Evolutionary conservation across 2,797 vertebrate species (phyloP).

Genomic region (Denticeps clupeoides): DNA sequence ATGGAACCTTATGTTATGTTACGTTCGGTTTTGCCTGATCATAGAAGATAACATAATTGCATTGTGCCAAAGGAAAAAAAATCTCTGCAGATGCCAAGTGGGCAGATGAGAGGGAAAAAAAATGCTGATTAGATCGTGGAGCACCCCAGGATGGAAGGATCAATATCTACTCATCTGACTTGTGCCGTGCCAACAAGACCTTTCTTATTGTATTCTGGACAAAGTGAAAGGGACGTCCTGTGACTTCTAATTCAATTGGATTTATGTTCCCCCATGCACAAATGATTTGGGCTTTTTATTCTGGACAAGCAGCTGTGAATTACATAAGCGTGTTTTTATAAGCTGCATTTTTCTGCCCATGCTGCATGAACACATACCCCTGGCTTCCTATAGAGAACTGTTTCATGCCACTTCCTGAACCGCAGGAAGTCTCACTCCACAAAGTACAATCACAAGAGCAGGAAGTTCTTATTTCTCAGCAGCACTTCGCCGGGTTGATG

Average conservation of each 20-base stretch:
- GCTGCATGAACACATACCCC: neutral
- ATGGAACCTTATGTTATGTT: too few species aligned
- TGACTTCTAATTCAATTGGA: constrained; percentile 47
- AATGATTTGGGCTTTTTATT: constrained; percentile 15
- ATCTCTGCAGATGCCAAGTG: constrained; percentile 3
- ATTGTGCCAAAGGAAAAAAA: too few species aligned
- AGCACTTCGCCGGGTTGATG: too few species aligned
- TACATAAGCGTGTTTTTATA: too few species aligned
- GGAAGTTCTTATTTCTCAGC: constrained; percentile 36
- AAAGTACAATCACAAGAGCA: constrained; percentile 19
- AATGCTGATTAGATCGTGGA: neutral
- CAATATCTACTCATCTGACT: neutral
- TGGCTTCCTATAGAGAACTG: neutral
- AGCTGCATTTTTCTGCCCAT: too few species aligned
- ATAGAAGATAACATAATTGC: neutral
- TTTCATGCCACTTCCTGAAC: constrained; percentile 15
- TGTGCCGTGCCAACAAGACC: constrained; percentile 2
- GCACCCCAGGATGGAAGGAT: neutral
- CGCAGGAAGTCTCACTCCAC: constrained; percentile 19
- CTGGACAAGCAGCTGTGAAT: constrained; percentile 9
- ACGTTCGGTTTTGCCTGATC: too few species aligned
- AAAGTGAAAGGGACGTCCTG: constrained; percentile 28
- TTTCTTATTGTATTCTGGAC: constrained; percentile 15
- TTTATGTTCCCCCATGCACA: constrained; percentile 15
- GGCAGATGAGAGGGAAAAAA: neutral